Evolutionary conservation across 1,140 invertebrate species (phyloP).

Genomic region (Drosophila guanche): DNA sequence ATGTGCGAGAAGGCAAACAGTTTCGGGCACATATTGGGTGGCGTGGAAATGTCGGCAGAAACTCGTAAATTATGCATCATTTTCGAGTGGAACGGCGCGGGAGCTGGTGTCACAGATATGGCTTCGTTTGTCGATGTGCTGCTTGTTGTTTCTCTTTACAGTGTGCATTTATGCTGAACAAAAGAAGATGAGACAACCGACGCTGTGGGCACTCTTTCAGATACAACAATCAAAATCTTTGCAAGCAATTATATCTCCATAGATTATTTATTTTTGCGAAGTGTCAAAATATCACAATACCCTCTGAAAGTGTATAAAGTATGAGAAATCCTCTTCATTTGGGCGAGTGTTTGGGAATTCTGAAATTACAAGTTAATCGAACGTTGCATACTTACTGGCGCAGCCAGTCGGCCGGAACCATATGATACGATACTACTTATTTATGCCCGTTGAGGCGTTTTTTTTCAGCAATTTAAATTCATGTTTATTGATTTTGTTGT

Average conservation of each 20-base stretch:
- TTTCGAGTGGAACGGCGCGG: constrained; percentile 5
- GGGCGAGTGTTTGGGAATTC: not conserved
- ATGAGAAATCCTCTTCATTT: not conserved
- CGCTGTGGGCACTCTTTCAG: too few species aligned
- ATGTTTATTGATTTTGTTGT: constrained; percentile 36
- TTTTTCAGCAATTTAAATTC: constrained; percentile 49
- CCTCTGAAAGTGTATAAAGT: too few species aligned
- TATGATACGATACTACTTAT: constrained; percentile 43
- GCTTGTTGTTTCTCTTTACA: too few species aligned
- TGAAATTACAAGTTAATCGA: constrained; percentile 59
- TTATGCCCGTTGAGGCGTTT: constrained; percentile 23
- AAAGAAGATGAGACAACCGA: not conserved
- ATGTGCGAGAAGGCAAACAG: not conserved
- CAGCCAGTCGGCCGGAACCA: constrained; percentile 41
- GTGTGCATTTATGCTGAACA: constrained; percentile 8
- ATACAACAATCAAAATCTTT: too few species aligned
- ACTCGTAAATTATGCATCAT: constrained; percentile 47
- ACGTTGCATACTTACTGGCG: constrained; percentile 65
- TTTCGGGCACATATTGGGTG: constrained; percentile 3
- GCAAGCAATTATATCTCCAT: too few species aligned
- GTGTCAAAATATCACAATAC: too few species aligned
- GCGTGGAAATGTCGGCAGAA: constrained; percentile 6
- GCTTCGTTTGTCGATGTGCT: constrained; percentile 14
- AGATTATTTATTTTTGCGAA: too few species aligned
- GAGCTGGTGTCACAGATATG: constrained; percentile 15